Evolutionary conservation across 2,888 invertebrate genomes (phyloP).

Genomic region (Drosophila limbata): DNA sequence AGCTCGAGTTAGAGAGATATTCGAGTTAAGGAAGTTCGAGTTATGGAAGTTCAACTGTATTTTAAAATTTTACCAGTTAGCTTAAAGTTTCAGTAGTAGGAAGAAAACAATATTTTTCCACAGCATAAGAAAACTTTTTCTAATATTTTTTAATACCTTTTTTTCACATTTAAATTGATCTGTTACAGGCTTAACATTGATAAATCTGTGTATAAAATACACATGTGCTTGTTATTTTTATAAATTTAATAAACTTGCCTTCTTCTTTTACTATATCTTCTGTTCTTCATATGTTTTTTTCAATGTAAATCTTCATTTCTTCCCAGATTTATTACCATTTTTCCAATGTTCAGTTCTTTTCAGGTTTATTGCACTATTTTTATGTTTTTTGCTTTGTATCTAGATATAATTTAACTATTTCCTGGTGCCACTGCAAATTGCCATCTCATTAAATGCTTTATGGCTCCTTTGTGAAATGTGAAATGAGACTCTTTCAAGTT

Average conservation of each 20-base stretch:
- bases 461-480: constrained; percentile 18
- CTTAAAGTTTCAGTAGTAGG: not conserved
- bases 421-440: constrained; percentile 8
- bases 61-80: not conserved
- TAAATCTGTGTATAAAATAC: no score
- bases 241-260: no score
- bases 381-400: not conserved
- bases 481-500: constrained; percentile 2
- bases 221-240: no score
- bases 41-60: no score
- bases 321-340: not conserved
- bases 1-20: no score
- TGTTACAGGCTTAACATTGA: no score
- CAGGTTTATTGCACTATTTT: not conserved
- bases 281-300: not conserved
- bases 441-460: constrained; percentile 38
- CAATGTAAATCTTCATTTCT: not conserved
- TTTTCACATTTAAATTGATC: not conserved
- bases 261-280: not conserved
- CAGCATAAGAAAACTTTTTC: no score
- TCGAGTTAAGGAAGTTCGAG: no score
- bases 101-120: not conserved
- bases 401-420: constrained; percentile 2
- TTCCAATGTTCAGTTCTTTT: not conserved
- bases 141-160: not conserved